Evolutionary conservation across 2,888 invertebrate species (phyloP), one percentile per base, ranked within the genome.

Genomic region (Pollenia griseotomentosa): DNA sequence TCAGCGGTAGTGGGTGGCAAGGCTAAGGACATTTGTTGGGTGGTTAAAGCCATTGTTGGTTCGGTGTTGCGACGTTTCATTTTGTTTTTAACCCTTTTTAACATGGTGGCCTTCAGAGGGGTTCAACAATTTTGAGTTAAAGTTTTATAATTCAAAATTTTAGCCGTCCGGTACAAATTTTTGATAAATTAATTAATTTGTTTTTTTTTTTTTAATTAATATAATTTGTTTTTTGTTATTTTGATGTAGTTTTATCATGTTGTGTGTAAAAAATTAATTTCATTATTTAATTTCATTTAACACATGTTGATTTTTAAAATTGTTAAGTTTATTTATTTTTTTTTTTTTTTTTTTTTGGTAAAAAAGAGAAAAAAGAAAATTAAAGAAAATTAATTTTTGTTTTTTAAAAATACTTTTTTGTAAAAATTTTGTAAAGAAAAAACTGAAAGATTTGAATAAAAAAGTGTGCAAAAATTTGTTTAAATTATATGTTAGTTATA

Each of bases 11-110:
- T 90, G 16, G 89, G 83, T 73, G 87, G 87, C 80, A 88, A 82
- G 86, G 94, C 93, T 90, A 93, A 91, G 82, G 94, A 94, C 90
- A 94, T 92, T 89, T 93, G 93, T 82, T 94, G 93, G 85, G 92
- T 93, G 70, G 92, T 94, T 94, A 94, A 93, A 90, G 94, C 93
- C 96, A 96, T 96, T 91, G 95, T 95, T 90, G 97, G 96, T 95
- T 98, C 97, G 91, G 98, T 98, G 95, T 98, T 98, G 93, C 98
- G 96, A 91, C 99, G 96, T 94, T 98, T 98, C 96, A 98, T 98
- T 96, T 99, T 99, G 93, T 96, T 96, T 95, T 97, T 97, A 94
- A 96, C 97, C 96, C 99, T 99, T 96, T 99, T 99, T 95, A 99
- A 96, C 99, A 99, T 99, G 94, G 99, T 99, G 94, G 99, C 99